These are phyloP conservation scores for Prunella strophiata DNA, from an alignment of 2,797 vertebrate genomes.

Conservation along the genomic window DNA sequence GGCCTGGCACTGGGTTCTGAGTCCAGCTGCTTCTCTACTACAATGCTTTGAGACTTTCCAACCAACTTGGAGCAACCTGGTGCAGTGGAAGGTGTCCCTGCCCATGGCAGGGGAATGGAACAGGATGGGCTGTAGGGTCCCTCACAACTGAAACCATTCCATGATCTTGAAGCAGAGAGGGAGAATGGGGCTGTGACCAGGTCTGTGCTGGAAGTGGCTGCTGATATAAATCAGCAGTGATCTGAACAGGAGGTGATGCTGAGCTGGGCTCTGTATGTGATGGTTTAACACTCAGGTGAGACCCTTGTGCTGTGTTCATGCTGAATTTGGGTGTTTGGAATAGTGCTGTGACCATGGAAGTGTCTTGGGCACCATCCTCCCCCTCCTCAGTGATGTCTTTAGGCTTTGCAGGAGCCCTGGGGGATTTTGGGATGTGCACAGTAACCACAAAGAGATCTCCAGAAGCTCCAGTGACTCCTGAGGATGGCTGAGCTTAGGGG, in stretches of 20 bases:
- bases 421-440: rapidly evolving
- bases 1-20: background rate
- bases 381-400: rapidly evolving
- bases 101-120: background rate
- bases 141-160: background rate
- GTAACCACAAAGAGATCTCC: background rate
- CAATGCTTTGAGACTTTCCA: background rate
- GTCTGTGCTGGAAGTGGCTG: background rate
- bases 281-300: background rate
- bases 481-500: background rate
- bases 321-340: background rate
- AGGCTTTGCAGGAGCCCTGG: background rate
- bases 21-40: background rate
- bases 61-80: background rate
- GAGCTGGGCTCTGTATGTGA: rapidly evolving
- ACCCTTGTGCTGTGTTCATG: rapidly evolving
- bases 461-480: background rate
- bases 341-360: rapidly evolving
- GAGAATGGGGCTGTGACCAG: background rate
- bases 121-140: background rate
- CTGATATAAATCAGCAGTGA: background rate
- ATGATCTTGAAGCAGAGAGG: background rate
- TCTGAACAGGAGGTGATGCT: background rate
- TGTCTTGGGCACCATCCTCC: background rate
- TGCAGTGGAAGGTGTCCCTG: background rate